A percentile compares a stretch with the other conserved stretches of the same genome.
Evolutionary conservation across 2,888 invertebrate species (phyloP).

Genomic region (Sarcophaga carnaria): DNA sequence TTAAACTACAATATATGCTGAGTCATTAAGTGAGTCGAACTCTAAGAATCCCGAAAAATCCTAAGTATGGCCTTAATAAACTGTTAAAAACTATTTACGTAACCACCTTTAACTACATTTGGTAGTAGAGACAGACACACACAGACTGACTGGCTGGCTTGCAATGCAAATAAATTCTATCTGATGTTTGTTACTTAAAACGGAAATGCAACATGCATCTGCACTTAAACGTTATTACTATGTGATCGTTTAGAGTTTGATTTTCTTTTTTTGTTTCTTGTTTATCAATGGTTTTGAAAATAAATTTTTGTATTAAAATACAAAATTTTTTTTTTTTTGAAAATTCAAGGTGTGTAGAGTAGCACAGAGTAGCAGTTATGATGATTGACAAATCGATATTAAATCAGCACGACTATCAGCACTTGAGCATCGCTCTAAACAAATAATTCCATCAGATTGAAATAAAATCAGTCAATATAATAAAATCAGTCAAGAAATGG

Average conservation of each 20-base stretch:
- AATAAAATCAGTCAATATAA: too few relatives aligned
- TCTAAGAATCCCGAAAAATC: not conserved
- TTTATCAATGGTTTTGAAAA: not conserved
- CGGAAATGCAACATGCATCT: not conserved
- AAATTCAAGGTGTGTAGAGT: too few relatives aligned
- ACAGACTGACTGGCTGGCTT: not conserved
- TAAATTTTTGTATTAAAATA: not conserved
- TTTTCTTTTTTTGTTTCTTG: too few relatives aligned
- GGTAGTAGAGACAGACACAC: not conserved
- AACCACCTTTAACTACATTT: not conserved
- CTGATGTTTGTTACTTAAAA: not conserved
- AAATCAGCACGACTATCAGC: too few relatives aligned
- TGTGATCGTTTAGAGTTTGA: not conserved
- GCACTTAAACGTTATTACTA: conserved; percentile 3
- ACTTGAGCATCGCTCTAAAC: too few relatives aligned
- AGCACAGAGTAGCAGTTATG: too few relatives aligned
- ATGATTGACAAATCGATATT: too few relatives aligned
- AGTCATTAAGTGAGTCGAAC: too few relatives aligned
- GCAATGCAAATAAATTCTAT: conserved; percentile 28
- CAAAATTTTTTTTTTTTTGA: not conserved
- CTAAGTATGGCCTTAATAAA: not conserved
- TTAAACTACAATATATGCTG: too few relatives aligned
- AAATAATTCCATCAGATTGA: too few relatives aligned
- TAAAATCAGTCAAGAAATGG: too few relatives aligned
- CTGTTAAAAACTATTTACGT: not conserved